Base-by-base conservation (phyloP, 2,797 vertebrate species). In the Stomatorhinus walkeri region DNA sequence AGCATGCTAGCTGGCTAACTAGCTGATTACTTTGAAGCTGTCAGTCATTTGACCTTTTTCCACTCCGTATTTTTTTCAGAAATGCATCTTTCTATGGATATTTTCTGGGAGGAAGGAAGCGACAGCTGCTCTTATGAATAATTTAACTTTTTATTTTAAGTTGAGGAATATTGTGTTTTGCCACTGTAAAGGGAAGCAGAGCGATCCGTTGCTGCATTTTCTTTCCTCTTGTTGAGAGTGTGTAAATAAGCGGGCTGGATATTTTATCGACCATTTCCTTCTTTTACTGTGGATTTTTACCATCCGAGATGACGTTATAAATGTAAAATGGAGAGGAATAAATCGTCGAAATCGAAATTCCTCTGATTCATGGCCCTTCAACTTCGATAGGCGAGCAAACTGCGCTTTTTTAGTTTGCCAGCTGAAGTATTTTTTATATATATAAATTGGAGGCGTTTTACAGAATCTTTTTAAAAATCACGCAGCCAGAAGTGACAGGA, bases 21-120 rank as follows among this genome's bases (percentile, higher is more conserved):
- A 84, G 81, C 81, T 4, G 81, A 22, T 10, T n/a, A 51, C 95
- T 94, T 95, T 95, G 95, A 94, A 96, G 95, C 95, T 96, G 96
- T 96, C 96, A 96, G 90, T 93, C 90, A 91, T 93, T 94, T 91
- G 92, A 90, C 91, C 91, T 93, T 93, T 93, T 90, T 90, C 12
- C 88, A 72, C 90, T 90, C 14, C 19, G 7, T 4, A 3, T 84
- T 22, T 84, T 84, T 40, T 79, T 19, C 40, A n/a, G 32, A 79
- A 93, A 88, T 61, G 91, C 91, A 91, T 91, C 88, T 90, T 84
- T 89, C 90, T 61, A 93, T 93, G 92, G 93, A 91, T 92, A 91
- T 86, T 59, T 89, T 91, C 91, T 92, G 86, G 94, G 93, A 95
- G 90, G 94, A 92, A 93, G 89, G 85, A 91, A 32, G 88, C 48